These are phyloP conservation scores for Diglossa cyanea DNA, from an alignment of 2,797 vertebrate species.

Conservation along the genomic window DNA sequence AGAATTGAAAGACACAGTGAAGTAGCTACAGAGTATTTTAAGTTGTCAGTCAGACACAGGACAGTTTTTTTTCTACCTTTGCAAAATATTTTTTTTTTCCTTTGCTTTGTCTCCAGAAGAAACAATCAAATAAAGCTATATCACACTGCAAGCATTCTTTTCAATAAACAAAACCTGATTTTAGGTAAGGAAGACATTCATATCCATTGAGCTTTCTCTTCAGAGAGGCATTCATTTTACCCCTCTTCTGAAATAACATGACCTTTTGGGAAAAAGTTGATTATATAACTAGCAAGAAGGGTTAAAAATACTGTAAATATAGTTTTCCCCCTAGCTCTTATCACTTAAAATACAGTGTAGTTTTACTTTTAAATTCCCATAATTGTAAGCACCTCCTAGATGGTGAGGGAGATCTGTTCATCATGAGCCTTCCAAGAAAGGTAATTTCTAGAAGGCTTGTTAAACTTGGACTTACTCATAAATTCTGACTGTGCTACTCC, in stretches of 20 bases:
- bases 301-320: not conserved
- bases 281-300: not conserved
- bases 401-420: not conserved
- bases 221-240: not conserved
- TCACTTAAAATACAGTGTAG: not conserved
- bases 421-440: not conserved
- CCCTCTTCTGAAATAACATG: not conserved
- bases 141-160: not conserved
- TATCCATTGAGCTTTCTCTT: not conserved
- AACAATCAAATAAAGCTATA: not conserved
- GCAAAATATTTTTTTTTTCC: not conserved
- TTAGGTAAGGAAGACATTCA: not conserved
- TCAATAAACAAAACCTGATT: not conserved
- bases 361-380: not conserved
- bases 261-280: not conserved
- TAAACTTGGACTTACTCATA: not conserved
- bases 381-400: not conserved
- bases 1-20: not conserved
- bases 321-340: not conserved
- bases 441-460: not conserved
- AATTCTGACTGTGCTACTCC: not conserved
- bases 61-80: not conserved
- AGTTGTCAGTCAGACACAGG: not conserved
- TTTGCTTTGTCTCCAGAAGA: not conserved
- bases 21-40: not conserved